phyloP scores from a whole-genome alignment of 2,113 vertebrate species.

The Platanista minor region DNA sequence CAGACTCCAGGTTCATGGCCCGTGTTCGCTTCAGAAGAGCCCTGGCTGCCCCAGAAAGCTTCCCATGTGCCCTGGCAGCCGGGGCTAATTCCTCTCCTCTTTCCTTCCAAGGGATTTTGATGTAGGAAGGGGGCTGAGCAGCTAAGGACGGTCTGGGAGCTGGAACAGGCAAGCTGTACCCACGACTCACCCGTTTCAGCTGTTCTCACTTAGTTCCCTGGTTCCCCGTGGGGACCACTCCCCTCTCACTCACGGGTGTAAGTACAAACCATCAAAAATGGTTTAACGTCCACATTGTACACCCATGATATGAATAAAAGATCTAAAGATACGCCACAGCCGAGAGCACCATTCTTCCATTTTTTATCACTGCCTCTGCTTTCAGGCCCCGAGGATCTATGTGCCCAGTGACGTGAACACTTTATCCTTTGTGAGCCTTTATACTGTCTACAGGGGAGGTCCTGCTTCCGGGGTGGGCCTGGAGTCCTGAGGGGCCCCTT shows the following conservation, averaged over 20 bases:
- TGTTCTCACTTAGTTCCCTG: neutral
- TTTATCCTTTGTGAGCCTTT: neutral
- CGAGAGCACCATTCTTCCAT: neutral
- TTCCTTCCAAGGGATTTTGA: neutral
- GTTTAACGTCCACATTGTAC: neutral
- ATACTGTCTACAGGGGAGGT: fast-evolving
- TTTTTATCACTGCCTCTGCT: neutral
- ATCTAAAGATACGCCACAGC: neutral
- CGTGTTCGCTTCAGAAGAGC: neutral
- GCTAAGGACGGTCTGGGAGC: neutral
- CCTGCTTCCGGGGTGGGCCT: neutral
- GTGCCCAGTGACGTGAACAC: neutral
- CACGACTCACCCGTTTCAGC: fast-evolving
- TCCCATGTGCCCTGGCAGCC: neutral
- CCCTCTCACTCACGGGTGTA: neutral
- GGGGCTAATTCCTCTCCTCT: neutral
- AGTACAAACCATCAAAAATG: neutral
- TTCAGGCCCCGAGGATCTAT: neutral
- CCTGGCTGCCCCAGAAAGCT: neutral
- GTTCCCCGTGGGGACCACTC: neutral
- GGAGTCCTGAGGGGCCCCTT: neutral
- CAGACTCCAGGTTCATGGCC: neutral
- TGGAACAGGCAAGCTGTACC: neutral
- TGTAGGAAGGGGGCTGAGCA: neutral
- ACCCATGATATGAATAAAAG: neutral